Base-by-base conservation (phyloP, 30 jellyfish, hydroid and myxozoan genomes). In the Clytia hemisphaerica region DNA sequence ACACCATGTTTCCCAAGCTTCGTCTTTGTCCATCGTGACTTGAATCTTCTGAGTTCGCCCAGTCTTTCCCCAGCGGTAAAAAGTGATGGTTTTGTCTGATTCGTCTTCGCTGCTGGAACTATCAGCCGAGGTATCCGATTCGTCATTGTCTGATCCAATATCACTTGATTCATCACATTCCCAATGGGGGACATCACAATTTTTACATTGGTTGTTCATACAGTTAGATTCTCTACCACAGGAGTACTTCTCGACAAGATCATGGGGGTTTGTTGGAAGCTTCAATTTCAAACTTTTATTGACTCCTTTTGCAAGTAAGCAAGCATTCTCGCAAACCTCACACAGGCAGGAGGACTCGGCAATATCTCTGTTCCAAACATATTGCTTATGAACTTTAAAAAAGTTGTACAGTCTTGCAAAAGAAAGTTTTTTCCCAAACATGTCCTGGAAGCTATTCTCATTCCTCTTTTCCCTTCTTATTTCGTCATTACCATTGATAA, bases 261-360 rank as follows among this genome's bases (percentile, higher is more conserved):
- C 65, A 50, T 50, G 27, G 14, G 65, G 28, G 22, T 50, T 50
- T 50, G 65, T 50, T 7, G 65, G 65, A 21, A 9, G 65, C 22
- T 28, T 28, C 6, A 6, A 21, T 55, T 24, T 19, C n/a, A n/a
- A n/a, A 4, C 29, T 60, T 37, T 75, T 32, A 37, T 33, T 45
- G 53, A 75, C 7, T 30, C 78, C 73, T 40, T 60, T 75, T 34
- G 73, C 61, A 12, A 75, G 62, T 19, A 19, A 46, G 12, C 24
- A 70, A 27, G 59, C 37, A 50, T 75, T 75, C 69, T 75, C 79
- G 53, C 88, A 60, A n/a, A 65, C 34, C 46, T 75, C 80, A 45
- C 88, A 75, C 25, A 75, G 36, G 37, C 80, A 61, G 51, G 72
- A 19, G 31, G 16, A 37, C 24, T 27, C 72, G 29, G 80, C 79